Percentiles rank a stretch among this genome's conserved stretches.
Conservation (phyloP, 2,797 vertebrate species). For the Meda fulgida region DNA sequence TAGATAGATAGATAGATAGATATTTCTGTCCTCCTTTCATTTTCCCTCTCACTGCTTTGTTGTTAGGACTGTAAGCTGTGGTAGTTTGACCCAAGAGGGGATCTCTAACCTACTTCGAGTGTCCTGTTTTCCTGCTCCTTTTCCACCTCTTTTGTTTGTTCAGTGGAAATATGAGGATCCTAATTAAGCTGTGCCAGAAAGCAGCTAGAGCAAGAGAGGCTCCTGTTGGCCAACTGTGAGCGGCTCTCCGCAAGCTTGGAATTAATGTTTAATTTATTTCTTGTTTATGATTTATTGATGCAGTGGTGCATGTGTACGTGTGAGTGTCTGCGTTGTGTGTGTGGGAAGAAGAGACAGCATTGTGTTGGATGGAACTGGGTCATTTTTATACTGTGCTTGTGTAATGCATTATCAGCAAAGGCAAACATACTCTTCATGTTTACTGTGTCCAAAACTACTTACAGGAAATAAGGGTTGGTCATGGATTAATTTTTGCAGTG, state of each 20-base stretch:
- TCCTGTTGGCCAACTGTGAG: conserved; percentile 66
- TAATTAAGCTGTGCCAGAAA: conserved; percentile 70
- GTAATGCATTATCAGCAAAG: conserved; percentile 27
- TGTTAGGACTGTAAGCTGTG: conserved; percentile 22
- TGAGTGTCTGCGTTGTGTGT: conserved; percentile 32
- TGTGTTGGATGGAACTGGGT: conserved; percentile 46
- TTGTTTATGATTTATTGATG: conserved; percentile 75
- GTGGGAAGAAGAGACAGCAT: conserved; percentile 40
- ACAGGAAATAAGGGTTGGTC: not conserved
- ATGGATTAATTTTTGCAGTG: not conserved
- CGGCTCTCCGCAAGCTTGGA: conserved; percentile 66
- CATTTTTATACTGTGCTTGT: conserved; percentile 47
- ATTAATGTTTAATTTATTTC: conserved; percentile 76
- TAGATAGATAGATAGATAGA: too few species aligned
- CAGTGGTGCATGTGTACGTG: conserved; percentile 55
- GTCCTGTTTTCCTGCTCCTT: conserved; percentile 26
- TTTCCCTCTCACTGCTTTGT: not conserved
- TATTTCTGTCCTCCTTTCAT: conserved; percentile 4
- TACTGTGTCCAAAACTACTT: conserved; percentile 4
- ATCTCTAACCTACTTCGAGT: conserved; percentile 47
- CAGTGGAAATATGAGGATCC: conserved; percentile 67
- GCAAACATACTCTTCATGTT: not conserved
- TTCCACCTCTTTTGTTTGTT: conserved; percentile 60
- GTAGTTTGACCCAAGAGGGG: conserved; percentile 37
- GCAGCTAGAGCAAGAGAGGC: conserved; percentile 57